Base-by-base conservation (phyloP, 2,113 vertebrate genomes). In the Damaliscus lunatus region DNA sequence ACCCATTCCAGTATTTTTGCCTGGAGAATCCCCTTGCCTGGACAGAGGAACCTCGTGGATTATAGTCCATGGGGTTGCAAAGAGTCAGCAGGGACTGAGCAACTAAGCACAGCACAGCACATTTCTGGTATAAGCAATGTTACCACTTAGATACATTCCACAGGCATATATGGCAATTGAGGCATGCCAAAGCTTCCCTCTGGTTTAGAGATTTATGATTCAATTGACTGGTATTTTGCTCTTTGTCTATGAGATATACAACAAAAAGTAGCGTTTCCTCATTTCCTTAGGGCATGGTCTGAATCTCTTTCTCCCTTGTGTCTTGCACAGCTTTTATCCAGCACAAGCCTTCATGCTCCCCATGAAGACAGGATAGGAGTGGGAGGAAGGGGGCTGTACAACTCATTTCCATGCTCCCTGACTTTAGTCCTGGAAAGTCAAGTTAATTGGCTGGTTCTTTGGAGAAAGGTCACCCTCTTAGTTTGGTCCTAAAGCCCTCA, bases 331-430 rank as follows among this genome's bases (percentile, higher is more conserved):
- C 40, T 40, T 40, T 40, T 40, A 40, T 40, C 40, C 40, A 40
- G 40, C 40, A 40, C 1, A 2, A 2, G 2, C 6, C 15, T 2
- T 36, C 19, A 31, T 1, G 19, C 14, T 71, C 9, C 5, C 36
- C 6, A 31, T 29, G 74, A 53, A 55, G 48, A 57, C 11, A 12
- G 8, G 11, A 3, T 6, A 14, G 10, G 40, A 15, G 40, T 1
- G 7, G 27, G 3, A 14, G 33, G 5, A 40, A 23, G 8, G 57
- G 9, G 16, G 7, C 25, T 77, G 40, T 77, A 40, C 74, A 77
- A 46, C 25, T 77, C 74, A 77, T 46, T 4, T 31, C 15, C 33
- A 71, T 29, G 17, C 62, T 48, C 16, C 19, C 2, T 48, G 46
- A 48, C 46, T 48, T 48, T 48, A 12, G 27, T 8, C 16, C 19